Evolutionary conservation across 2,888 invertebrate species (phyloP).

Genomic region (Podotricha telesiphe): DNA sequence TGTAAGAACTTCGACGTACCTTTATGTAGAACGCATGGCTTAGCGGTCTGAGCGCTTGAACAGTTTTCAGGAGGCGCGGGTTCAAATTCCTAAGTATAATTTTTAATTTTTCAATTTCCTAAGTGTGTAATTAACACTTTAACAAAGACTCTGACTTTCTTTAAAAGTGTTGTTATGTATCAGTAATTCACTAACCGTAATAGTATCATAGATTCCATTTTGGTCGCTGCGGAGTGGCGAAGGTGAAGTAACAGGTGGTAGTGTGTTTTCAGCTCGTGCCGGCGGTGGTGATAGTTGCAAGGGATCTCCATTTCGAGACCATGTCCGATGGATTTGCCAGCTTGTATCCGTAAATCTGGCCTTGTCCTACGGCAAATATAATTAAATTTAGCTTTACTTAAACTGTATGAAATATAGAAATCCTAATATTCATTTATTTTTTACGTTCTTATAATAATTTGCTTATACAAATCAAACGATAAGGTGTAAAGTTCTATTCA

Average conservation of each 20-base stretch:
- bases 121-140: no score
- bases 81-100: no score
- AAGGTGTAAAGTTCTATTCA: slow-evolving; percentile 16
- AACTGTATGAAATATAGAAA: no score
- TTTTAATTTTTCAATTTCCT: no score
- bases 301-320: slow-evolving; percentile 82
- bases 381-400: background rate
- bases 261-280: slow-evolving; percentile 56
- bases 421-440: no score
- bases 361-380: slow-evolving; percentile 79
- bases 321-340: slow-evolving; percentile 88
- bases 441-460: no score
- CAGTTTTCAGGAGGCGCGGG: no score
- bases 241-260: slow-evolving; percentile 50
- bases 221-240: slow-evolving; percentile 59
- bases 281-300: slow-evolving; percentile 71
- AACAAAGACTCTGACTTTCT: no score
- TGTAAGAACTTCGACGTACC: no score
- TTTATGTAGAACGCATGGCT: no score
- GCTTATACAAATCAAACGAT: background rate
- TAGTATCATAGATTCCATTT: slow-evolving; percentile 80
- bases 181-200: slow-evolving; percentile 64
- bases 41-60: no score
- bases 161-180: no score
- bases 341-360: slow-evolving; percentile 89